A percentile compares a stretch with the other conserved stretches of the same genome.
Evolutionary conservation across 2,113 vertebrate genomes (phyloP).

Genomic region (Smithornis capensis): DNA sequence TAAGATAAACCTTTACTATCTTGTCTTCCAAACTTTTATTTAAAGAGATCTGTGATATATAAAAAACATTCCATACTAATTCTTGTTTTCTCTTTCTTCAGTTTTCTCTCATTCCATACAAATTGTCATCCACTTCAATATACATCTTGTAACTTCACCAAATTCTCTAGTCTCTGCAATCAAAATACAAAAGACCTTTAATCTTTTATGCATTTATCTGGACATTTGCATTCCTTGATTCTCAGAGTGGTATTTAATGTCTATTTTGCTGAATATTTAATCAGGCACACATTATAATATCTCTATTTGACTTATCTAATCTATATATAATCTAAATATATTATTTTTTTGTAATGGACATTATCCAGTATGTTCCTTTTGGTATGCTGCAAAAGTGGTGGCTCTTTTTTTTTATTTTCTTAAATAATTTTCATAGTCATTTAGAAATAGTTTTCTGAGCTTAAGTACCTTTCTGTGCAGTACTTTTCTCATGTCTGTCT

Average conservation of each 20-base stretch:
- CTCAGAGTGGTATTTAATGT: background rate
- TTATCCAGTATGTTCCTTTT: background rate
- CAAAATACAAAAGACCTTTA: background rate
- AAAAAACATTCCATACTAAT: background rate
- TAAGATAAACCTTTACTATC: background rate
- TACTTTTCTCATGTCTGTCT: background rate
- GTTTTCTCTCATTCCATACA: background rate
- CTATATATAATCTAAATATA: background rate
- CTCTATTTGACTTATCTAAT: background rate
- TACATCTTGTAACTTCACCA: background rate
- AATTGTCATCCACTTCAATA: background rate
- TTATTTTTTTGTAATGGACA: background rate
- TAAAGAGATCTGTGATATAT: background rate
- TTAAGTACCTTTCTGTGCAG: background rate
- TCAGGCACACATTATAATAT: background rate
- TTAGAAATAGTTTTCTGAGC: conserved; percentile 19
- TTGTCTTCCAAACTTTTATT: background rate
- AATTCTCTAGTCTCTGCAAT: background rate
- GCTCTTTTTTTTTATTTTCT: background rate
- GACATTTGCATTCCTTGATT: background rate
- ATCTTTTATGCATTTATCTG: background rate
- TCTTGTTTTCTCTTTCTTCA: background rate
- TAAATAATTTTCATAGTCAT: background rate
- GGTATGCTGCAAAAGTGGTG: background rate
- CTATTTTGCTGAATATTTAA: background rate